These are phyloP conservation scores for Prorops nasuta DNA, from an alignment of 1,140 invertebrate genomes.

Conservation along the genomic window DNA sequence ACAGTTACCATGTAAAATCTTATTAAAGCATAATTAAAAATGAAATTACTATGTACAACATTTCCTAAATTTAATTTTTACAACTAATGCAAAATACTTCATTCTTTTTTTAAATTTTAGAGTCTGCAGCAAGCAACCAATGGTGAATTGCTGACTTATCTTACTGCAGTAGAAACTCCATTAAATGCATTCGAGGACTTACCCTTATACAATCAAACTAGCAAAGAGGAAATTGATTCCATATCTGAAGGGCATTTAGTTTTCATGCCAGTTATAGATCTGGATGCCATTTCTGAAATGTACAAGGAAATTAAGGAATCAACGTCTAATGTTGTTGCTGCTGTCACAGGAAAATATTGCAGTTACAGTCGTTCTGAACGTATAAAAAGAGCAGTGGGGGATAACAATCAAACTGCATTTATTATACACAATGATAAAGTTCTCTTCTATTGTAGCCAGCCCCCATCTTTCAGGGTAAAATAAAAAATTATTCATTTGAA, in stretches of 20 bases:
- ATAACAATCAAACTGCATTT: conserved; percentile 11
- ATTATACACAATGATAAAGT: conserved; percentile 20
- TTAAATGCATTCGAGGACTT: conserved; percentile 34
- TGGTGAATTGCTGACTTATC: conserved; percentile 26
- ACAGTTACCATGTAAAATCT: too few species aligned
- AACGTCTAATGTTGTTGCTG: conserved; percentile 32
- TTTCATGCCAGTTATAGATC: conserved; percentile 24
- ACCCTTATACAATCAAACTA: conserved; percentile 32
- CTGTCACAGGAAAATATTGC: conserved; percentile 45
- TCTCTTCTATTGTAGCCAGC: conserved; percentile 33
- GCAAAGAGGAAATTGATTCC: conserved; percentile 28
- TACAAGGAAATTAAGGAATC: conserved; percentile 33
- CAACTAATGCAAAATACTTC: too few species aligned
- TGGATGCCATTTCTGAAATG: conserved; percentile 37
- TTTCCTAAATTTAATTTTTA: too few species aligned
- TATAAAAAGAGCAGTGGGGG: conserved; percentile 27
- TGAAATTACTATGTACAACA: too few species aligned
- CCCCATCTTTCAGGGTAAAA: conserved; percentile 31
- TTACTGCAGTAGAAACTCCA: conserved; percentile 37
- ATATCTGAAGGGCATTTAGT: conserved; percentile 30
- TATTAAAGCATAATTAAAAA: too few species aligned
- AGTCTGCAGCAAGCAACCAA: conserved; percentile 26
- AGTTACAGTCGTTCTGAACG: conserved; percentile 35
- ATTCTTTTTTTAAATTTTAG: conserved; percentile 23
- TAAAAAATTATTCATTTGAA: too few species aligned